Base-by-base conservation (phyloP, 2,113 vertebrate species). In the Charadrius vociferus region DNA sequence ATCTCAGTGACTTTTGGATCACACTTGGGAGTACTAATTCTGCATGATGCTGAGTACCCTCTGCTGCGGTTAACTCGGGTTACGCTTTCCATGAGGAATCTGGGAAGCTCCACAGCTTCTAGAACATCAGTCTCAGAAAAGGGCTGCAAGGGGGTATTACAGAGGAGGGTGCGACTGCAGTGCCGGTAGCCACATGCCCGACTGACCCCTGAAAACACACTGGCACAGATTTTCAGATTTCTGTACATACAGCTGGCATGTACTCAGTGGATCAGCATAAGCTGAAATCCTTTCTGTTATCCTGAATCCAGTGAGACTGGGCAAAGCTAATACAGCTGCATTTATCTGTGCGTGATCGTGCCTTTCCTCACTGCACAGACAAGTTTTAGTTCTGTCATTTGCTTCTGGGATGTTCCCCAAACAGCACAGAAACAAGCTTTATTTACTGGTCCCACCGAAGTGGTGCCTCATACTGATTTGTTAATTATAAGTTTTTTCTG, bases 171-270 rank as follows among this genome's bases (percentile, higher is more conserved):
- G 56, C n/a, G 56, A 39, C 52, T 29, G 18, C 20, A 27, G 1
- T 29, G 1, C 59, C 11, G 8, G 39, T 37, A 62, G 29, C 18
- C 52, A 11, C 24, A 16, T 0, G 1, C 26, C 32, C 27, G 71
- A 19, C 26, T 59, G 21, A 14, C 8, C 29, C 73, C 29, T 14
- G 41, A 41, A 80, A 87, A 79, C 53, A 56, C 3, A 0, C 34
- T 22, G 39, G 19, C 58, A 50, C 2, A 21, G 36, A 6, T 79
- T 85, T 71, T 23, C 37, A 55, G 23, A 18, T 66, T 70, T 56
- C 59, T 62, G 12, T 32, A 10, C 29, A 3, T 14, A 0, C 2
- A n/a, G 2, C 11, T 10, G 23, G 4, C 49, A 29, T 61, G 32
- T 16, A 8, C 4, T 49, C 52, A 4, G 29, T 4, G 43, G 47